Conservation (phyloP, 2,888 invertebrate genomes). For the Pachycephus smyrnensis region DNA sequence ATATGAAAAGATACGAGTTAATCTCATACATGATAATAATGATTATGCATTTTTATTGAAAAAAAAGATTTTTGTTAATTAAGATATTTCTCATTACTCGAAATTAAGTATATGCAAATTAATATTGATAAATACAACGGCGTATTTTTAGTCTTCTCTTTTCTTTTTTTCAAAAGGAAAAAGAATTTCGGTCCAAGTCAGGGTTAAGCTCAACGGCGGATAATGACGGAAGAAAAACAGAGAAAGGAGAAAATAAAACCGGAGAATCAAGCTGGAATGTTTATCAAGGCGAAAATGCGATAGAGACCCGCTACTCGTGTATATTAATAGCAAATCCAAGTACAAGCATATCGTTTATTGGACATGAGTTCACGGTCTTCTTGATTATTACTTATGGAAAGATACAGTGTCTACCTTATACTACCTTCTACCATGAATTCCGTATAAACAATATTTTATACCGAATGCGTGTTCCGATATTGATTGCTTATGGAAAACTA, state of each 20-base stretch:
- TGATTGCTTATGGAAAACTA: background rate
- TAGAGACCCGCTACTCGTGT: background rate
- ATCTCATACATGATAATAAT: background rate
- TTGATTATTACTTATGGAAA: background rate
- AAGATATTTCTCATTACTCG: no score
- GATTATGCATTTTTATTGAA: no score
- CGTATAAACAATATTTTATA: background rate
- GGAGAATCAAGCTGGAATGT: constrained; percentile 13
- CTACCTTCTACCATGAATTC: background rate
- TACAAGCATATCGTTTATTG: background rate
- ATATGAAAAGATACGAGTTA: background rate
- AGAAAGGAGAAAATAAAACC: constrained; percentile 15
- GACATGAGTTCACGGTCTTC: background rate
- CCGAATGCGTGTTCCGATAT: background rate
- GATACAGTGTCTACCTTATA: background rate
- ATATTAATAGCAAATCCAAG: background rate
- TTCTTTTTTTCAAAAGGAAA: background rate
- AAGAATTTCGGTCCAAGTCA: background rate
- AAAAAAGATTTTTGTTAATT: no score
- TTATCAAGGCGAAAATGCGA: background rate
- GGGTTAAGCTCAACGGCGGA: background rate
- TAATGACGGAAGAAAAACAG: constrained; percentile 10
- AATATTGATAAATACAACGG: background rate
- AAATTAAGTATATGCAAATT: background rate
- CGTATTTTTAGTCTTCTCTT: background rate